Evolutionary conservation across 2,113 vertebrate species (phyloP).

Genomic region (Gnathonemus longibarbis): DNA sequence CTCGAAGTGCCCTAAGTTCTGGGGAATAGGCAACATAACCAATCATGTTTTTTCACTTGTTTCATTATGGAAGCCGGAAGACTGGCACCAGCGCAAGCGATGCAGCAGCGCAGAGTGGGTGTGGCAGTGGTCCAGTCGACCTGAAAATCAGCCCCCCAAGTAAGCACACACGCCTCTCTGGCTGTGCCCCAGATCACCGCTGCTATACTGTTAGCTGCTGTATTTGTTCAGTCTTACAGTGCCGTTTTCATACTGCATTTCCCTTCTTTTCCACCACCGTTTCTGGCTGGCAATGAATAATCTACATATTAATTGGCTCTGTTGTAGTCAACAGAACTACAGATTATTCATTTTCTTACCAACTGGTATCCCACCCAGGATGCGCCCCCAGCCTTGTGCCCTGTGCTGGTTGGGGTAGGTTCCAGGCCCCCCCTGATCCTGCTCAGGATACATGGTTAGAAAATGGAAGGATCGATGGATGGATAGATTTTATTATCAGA

Average conservation of each 20-base stretch:
- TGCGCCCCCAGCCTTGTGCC: neutral
- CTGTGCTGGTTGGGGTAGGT: neutral
- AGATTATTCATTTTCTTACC: neutral
- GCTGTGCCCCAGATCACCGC: neutral
- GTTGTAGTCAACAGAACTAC: neutral
- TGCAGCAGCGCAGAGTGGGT: slow-evolving; percentile 59
- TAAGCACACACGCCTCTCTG: slow-evolving; percentile 33
- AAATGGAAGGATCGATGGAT: neutral
- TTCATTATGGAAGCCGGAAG: slow-evolving; percentile 42
- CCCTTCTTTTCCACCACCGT: neutral
- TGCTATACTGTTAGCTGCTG: neutral
- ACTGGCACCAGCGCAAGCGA: slow-evolving; percentile 20
- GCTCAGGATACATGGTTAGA: neutral
- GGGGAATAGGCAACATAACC: neutral
- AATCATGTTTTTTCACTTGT: neutral
- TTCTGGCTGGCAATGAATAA: neutral
- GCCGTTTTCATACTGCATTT: neutral
- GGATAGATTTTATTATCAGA: neutral
- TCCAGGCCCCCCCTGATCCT: neutral
- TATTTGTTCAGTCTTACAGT: neutral
- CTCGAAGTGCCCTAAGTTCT: neutral
- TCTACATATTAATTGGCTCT: neutral
- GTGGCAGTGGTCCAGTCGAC: slow-evolving; percentile 67
- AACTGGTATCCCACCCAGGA: neutral
- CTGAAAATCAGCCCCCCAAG: slow-evolving; percentile 65